Percentiles rank a stretch among this genome's conserved stretches.
Conservation (phyloP, 2,797 vertebrate genomes). For the Gymnocypris eckloni region DNA sequence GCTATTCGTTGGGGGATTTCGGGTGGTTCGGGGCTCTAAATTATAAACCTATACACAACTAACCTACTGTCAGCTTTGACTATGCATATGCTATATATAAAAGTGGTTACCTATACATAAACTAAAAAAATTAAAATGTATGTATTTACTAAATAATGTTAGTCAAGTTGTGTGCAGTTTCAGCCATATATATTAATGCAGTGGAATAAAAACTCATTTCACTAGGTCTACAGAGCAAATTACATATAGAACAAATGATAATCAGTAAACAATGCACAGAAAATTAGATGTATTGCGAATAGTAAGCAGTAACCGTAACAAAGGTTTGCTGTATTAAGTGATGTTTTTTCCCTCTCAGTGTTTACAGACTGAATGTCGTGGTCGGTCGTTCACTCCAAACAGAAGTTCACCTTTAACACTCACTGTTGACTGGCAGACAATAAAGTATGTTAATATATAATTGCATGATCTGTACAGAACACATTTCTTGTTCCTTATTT, state of each 20-base stretch:
- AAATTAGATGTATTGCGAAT: background rate
- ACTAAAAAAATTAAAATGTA: no score
- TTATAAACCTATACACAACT: no score
- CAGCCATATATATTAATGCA: background rate
- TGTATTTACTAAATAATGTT: background rate
- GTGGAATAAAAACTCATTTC: background rate
- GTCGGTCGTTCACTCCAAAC: slow-evolving; percentile 83
- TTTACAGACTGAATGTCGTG: slow-evolving; percentile 82
- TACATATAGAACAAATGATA: background rate
- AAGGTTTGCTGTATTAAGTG: background rate
- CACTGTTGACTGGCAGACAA: slow-evolving; percentile 94
- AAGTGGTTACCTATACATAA: no score
- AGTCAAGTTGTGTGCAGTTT: background rate
- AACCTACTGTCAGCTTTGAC: no score
- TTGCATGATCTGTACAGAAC: background rate
- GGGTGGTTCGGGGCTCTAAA: no score
- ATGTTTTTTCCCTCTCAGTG: slow-evolving; percentile 77
- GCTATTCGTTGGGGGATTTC: no score
- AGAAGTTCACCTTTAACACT: slow-evolving; percentile 89
- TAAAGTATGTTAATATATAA: slow-evolving; percentile 84
- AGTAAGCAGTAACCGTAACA: background rate
- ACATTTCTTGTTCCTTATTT: background rate
- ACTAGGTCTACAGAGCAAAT: background rate
- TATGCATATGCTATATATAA: no score
- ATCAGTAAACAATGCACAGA: background rate